A percentile compares a stretch with the other conserved stretches of the same genome.
Conservation (phyloP, 2,113 vertebrate genomes). For the Pseudorhombus dupliciocellatus region DNA sequence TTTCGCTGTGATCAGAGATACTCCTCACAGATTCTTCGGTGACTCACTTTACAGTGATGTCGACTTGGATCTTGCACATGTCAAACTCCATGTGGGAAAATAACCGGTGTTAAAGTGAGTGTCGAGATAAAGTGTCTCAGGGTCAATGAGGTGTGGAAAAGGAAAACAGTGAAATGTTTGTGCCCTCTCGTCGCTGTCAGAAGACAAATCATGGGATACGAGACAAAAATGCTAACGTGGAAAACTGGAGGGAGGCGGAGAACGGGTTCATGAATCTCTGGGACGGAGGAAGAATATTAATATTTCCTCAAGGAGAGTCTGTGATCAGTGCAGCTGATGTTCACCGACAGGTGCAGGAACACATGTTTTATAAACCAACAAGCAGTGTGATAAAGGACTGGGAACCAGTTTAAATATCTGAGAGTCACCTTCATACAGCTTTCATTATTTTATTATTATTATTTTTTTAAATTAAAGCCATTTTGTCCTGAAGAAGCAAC, state of each 20-base stretch:
- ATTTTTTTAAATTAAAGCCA: too few relatives aligned
- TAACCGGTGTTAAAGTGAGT: neutral
- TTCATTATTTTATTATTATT: too few relatives aligned
- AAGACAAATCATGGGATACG: neutral
- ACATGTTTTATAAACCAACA: too few relatives aligned
- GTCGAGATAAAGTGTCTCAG: neutral
- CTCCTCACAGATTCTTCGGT: neutral
- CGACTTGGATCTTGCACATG: neutral
- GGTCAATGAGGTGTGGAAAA: conserved; percentile 1
- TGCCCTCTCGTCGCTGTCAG: neutral
- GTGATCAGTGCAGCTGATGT: too few relatives aligned
- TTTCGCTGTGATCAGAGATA: neutral
- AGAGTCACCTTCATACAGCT: too few relatives aligned
- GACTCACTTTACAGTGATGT: neutral
- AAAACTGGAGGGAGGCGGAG: too few relatives aligned
- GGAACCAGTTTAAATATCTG: too few relatives aligned
- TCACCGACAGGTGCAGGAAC: too few relatives aligned
- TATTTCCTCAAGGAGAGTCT: too few relatives aligned
- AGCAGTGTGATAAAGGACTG: too few relatives aligned
- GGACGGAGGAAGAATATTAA: too few relatives aligned
- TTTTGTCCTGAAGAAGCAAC: neutral
- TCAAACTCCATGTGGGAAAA: conserved; percentile 1
- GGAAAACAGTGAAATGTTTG: neutral
- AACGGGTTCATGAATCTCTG: too few relatives aligned
- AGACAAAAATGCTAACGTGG: neutral